Conservation (phyloP, 2,888 invertebrate species). For the Unio pictorum region DNA sequence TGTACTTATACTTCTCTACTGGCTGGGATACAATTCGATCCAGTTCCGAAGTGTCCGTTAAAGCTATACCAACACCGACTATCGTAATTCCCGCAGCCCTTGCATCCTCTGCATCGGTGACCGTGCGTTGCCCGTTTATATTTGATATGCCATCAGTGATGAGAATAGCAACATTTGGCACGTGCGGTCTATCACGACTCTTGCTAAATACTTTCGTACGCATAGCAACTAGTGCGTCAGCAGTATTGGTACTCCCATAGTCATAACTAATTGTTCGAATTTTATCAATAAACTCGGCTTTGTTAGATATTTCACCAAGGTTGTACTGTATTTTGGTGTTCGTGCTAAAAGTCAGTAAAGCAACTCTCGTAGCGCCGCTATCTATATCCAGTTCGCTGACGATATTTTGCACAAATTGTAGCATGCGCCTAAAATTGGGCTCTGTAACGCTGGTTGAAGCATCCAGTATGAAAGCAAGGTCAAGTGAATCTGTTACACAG, state of each 20-base stretch:
- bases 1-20: constrained; percentile 36
- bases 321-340: constrained; percentile 43
- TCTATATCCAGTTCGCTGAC: constrained; percentile 28
- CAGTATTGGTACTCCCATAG: constrained; percentile 63
- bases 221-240: constrained; percentile 55
- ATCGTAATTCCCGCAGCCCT: constrained; percentile 42
- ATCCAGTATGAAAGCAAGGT: constrained; percentile 12
- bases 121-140: constrained; percentile 55
- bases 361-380: constrained; percentile 53
- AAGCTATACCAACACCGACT: constrained; percentile 56
- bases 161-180: constrained; percentile 57
- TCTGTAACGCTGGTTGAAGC: constrained; percentile 9
- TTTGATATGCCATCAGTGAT: constrained; percentile 67
- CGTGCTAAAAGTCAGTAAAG: constrained; percentile 66
- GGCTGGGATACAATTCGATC: constrained; percentile 53
- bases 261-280: too few relatives aligned
- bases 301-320: constrained; percentile 21
- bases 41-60: constrained; percentile 51
- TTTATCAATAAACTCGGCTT: constrained; percentile 6
- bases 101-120: constrained; percentile 52
- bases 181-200: constrained; percentile 55
- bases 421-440: constrained; percentile 2
- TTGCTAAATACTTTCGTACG: constrained; percentile 52
- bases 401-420: constrained; percentile 3
- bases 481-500: constrained; percentile 4